Percentiles rank a stretch among this genome's conserved stretches.
Evolutionary conservation across 2,797 vertebrate genomes (phyloP).

Genomic region (Enteromius anoplus): DNA sequence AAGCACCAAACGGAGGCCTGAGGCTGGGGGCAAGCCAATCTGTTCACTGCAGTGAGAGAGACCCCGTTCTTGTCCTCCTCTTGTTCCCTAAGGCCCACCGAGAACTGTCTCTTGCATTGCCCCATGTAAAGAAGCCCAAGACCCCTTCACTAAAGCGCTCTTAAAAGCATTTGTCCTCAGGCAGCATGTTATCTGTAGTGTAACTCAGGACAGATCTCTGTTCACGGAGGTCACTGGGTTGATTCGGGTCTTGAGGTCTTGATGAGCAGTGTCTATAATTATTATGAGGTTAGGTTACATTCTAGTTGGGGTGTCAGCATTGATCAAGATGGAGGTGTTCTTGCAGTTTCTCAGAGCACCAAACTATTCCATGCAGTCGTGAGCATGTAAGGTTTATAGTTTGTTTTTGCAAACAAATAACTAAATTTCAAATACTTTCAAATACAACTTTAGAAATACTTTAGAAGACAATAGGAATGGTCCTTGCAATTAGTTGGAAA

Average conservation of each 20-base stretch:
- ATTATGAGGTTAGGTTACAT: not conserved
- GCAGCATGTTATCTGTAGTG: slow-evolving; percentile 15
- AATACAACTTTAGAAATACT: no score
- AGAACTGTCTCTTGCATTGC: slow-evolving; percentile 23
- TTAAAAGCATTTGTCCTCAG: slow-evolving; percentile 47
- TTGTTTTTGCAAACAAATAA: not conserved
- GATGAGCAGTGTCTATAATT: not conserved
- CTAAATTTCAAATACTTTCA: not conserved
- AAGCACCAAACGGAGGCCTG: slow-evolving; percentile 53
- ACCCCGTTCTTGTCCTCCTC: not conserved
- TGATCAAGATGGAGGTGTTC: not conserved
- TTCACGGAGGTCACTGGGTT: slow-evolving; percentile 25
- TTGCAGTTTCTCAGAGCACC: not conserved
- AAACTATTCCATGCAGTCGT: not conserved
- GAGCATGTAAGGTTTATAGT: not conserved
- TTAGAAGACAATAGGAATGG: not conserved
- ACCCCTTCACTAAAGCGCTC: slow-evolving; percentile 39
- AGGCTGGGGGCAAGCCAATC: slow-evolving; percentile 28
- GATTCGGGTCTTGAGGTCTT: slow-evolving; percentile 2
- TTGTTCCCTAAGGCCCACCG: not conserved
- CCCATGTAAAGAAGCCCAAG: slow-evolving; percentile 25
- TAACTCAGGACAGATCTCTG: slow-evolving; percentile 22
- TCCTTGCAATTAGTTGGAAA: not conserved
- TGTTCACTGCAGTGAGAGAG: slow-evolving; percentile 30
- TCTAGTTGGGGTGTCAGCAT: not conserved